Conservation (phyloP, 2,888 invertebrate species). For the Drosophila histrio region DNA sequence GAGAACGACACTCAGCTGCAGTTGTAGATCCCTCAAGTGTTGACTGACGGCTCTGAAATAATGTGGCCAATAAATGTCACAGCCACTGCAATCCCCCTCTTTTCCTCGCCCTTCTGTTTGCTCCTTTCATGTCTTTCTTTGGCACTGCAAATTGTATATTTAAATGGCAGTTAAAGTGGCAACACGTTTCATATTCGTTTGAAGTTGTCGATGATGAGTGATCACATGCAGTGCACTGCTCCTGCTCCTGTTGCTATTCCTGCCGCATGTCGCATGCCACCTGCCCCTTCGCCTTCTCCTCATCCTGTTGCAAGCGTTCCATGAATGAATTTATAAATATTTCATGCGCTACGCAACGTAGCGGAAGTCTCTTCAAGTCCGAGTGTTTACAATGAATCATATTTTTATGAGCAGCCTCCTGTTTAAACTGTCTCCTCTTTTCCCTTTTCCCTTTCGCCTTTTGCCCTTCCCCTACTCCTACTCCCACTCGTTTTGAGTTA, state of each 20-base stretch:
- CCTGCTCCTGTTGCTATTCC: constrained; percentile 21
- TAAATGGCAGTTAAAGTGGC: constrained; percentile 81
- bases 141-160: constrained; percentile 69
- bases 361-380: constrained; percentile 58
- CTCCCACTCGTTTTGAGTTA: constrained; percentile 17
- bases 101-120: background rate
- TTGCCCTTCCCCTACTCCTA: background rate
- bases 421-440: background rate
- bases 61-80: constrained; percentile 79
- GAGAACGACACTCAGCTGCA: constrained; percentile 26
- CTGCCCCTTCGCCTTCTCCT: background rate
- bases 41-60: constrained; percentile 75
- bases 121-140: constrained; percentile 69
- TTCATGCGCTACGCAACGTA: constrained; percentile 63
- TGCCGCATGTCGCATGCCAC: background rate
- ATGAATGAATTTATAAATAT: constrained; percentile 74
- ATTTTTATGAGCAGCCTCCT: constrained; percentile 53
- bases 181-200: constrained; percentile 76
- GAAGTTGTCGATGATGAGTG: constrained; percentile 63
- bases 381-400: constrained; percentile 71
- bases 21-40: constrained; percentile 66
- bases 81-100: background rate
- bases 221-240: constrained; percentile 51
- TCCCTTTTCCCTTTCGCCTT: background rate
- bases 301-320: constrained; percentile 7